A percentile compares a stretch with the other conserved stretches of the same genome.
phyloP scores from a whole-genome alignment of 37 sponge, comb jelly and placozoan genomes.

The Chondrosia reniformis region DNA sequence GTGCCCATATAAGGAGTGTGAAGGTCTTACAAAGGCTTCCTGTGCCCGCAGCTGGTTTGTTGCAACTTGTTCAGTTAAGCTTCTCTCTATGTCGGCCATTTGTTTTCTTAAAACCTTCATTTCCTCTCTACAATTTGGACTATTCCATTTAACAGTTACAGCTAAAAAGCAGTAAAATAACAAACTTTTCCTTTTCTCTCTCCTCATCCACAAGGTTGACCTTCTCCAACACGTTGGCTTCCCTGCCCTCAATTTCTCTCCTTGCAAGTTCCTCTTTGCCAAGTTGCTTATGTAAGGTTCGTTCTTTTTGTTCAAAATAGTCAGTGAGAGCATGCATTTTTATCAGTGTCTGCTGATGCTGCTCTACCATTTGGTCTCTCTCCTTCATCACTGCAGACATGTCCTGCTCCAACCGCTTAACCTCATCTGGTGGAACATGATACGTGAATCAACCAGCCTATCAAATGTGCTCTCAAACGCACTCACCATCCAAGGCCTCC shows the following conservation, averaged over 20 bases:
- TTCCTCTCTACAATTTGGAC: slow-evolving; percentile 31
- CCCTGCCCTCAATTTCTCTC: slow-evolving; percentile 43
- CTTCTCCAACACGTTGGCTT: slow-evolving; percentile 61
- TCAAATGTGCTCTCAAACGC: neutral
- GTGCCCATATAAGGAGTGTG: neutral
- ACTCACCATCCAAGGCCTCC: slow-evolving; percentile 24
- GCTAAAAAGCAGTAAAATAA: neutral
- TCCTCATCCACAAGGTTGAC: slow-evolving; percentile 49
- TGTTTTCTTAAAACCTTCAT: slow-evolving; percentile 48
- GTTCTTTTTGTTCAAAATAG: slow-evolving; percentile 70
- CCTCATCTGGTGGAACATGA: neutral
- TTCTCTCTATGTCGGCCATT: slow-evolving; percentile 67
- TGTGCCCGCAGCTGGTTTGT: slow-evolving; percentile 62
- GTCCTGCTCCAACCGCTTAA: slow-evolving; percentile 3
- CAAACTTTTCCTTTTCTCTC: slow-evolving; percentile 64
- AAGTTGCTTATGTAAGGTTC: slow-evolving; percentile 44
- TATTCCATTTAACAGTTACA: neutral
- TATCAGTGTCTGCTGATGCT: slow-evolving; percentile 35
- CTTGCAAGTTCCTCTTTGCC: slow-evolving; percentile 48
- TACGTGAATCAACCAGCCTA: neutral
- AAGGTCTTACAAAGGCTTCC: slow-evolving; percentile 53
- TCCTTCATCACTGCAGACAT: slow-evolving; percentile 4
- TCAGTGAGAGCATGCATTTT: slow-evolving; percentile 64
- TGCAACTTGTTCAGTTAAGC: slow-evolving; percentile 35
- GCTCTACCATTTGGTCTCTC: neutral